These are phyloP conservation scores for Coracopsis vasa DNA, from an alignment of 2,113 vertebrate species.

Conservation along the genomic window DNA sequence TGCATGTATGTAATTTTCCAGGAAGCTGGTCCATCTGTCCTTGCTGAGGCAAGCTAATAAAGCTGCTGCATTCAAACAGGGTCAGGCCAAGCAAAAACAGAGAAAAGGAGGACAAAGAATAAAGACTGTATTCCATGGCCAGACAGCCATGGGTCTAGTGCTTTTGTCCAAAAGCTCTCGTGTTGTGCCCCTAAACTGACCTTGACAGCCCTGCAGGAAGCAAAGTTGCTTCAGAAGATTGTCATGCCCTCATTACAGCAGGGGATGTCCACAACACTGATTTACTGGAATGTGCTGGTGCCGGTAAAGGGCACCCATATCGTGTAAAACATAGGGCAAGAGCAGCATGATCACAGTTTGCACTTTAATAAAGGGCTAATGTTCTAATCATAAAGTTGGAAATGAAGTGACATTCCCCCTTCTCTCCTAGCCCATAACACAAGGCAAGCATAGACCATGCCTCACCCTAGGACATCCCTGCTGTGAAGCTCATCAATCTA, in stretches of 20 bases:
- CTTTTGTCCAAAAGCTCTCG: neutral
- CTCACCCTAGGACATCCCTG: neutral
- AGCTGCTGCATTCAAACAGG: neutral
- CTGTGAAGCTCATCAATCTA: neutral
- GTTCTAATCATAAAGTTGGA: neutral
- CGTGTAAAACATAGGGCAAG: neutral
- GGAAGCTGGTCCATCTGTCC: neutral
- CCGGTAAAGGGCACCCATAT: neutral
- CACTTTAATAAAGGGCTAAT: neutral
- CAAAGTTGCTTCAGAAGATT: neutral
- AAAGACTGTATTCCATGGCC: neutral
- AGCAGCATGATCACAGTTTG: neutral
- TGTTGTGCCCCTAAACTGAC: neutral
- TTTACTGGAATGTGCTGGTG: neutral
- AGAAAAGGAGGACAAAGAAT: neutral
- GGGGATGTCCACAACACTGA: neutral
- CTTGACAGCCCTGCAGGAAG: neutral
- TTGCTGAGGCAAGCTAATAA: neutral
- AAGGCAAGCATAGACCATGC: neutral
- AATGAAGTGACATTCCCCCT: neutral
- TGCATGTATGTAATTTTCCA: neutral
- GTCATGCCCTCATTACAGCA: neutral
- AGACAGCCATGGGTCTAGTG: neutral
- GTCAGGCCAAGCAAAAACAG: neutral
- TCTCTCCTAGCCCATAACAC: neutral